Conservation (phyloP, 2,888 invertebrate genomes). For the Phyllotreta striolata region DNA sequence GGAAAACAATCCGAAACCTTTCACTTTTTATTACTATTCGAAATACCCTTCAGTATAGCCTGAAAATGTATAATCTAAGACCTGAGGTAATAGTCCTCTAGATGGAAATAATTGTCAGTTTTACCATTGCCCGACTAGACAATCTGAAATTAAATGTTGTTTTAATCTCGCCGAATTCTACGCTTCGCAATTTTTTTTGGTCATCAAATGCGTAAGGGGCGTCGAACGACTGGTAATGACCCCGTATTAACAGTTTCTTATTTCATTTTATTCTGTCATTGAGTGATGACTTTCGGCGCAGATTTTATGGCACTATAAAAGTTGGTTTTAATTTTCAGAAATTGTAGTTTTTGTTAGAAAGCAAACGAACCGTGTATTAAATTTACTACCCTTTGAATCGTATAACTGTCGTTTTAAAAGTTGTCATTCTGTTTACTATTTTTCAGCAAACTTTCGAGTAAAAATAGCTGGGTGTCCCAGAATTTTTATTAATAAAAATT, state of each 20-base stretch:
- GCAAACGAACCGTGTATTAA: background rate
- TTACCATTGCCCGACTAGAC: conserved; percentile 28
- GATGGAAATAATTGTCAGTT: conserved; percentile 27
- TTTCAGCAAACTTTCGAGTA: conserved; percentile 6
- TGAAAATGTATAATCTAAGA: conserved; percentile 20
- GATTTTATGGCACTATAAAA: conserved; percentile 15
- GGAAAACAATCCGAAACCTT: conserved; percentile 24
- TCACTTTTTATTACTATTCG: conserved; percentile 28
- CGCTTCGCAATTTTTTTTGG: conserved; percentile 28
- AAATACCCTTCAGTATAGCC: conserved; percentile 24
- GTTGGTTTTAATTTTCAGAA: background rate
- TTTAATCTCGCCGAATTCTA: conserved; percentile 31
- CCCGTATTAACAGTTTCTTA: conserved; percentile 24
- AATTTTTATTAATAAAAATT: conserved; percentile 27
- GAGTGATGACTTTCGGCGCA: conserved; percentile 23
- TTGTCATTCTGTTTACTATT: background rate
- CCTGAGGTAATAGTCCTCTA: conserved; percentile 20
- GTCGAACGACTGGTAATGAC: conserved; percentile 19
- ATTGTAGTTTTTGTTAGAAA: too few species aligned
- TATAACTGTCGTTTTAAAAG: background rate
- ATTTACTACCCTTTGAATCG: background rate
- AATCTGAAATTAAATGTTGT: conserved; percentile 32
- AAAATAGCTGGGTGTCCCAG: conserved; percentile 22
- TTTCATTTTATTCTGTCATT: conserved; percentile 27
- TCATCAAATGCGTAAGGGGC: conserved; percentile 32